phyloP scores from a whole-genome alignment of 2,113 vertebrate genomes.

The Pluvialis apricaria region DNA sequence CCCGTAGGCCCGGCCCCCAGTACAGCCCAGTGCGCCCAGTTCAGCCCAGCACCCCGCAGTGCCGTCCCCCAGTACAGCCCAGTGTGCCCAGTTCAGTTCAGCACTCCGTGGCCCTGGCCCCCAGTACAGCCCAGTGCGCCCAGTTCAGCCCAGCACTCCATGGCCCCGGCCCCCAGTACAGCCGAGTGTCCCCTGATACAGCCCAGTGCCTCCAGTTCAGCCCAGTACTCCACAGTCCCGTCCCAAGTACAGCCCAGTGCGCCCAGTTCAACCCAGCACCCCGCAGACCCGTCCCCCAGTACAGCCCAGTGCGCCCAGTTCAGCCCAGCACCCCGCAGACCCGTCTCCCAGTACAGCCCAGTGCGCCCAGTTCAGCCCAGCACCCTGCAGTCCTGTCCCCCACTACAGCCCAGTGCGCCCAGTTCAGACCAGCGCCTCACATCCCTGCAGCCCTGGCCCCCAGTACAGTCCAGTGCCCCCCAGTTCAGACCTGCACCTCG shows the following conservation, averaged over 20 bases:
- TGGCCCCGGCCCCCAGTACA: background rate
- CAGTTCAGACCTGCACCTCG: background rate
- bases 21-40: too few species aligned
- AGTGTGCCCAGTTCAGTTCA: accelerated
- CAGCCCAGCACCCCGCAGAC: too few species aligned
- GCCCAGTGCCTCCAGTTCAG: background rate
- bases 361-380: background rate
- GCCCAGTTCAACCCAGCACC: background rate
- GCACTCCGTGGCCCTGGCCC: too few species aligned
- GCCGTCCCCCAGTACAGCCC: background rate
- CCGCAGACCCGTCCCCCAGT: too few species aligned
- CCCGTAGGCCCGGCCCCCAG: accelerated
- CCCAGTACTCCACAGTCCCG: background rate
- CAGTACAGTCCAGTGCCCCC: background rate
- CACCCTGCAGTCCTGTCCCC: background rate
- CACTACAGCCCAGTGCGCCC: too few species aligned
- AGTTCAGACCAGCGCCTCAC: background rate
- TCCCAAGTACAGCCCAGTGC: background rate
- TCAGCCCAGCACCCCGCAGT: too few species aligned
- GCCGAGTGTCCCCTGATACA: too few species aligned
- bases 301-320: too few species aligned
- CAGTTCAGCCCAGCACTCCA: too few species aligned
- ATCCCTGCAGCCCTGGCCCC: background rate
- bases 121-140: too few species aligned
- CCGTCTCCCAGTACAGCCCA: background rate